These are phyloP conservation scores for Gastracanthus pulcherrimus DNA, from an alignment of 2,888 invertebrate genomes.

Conservation along the genomic window DNA sequence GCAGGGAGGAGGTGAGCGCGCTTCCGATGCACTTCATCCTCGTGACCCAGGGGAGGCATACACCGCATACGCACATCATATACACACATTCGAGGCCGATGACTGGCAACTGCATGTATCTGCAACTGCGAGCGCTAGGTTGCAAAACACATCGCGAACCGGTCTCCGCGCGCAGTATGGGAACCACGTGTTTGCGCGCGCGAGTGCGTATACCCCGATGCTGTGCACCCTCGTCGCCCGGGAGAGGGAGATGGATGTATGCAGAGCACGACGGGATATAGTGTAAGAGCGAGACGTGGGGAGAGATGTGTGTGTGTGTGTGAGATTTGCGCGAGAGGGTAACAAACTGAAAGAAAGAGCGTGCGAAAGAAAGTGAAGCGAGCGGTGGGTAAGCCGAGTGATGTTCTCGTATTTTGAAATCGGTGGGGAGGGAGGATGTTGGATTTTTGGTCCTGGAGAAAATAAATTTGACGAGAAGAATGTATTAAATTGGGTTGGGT, in stretches of 20 bases:
- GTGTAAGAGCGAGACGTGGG: background rate
- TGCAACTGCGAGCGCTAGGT: background rate
- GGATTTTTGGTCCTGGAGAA: too few species aligned
- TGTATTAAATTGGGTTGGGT: background rate
- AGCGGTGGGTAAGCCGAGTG: too few species aligned
- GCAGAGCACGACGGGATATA: background rate
- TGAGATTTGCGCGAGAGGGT: background rate
- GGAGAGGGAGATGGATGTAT: background rate
- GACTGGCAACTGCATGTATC: background rate
- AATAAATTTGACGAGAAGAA: background rate
- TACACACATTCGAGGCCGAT: too few species aligned
- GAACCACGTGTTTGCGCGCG: slow-evolving; percentile 32
- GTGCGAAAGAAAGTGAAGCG: slow-evolving; percentile 36
- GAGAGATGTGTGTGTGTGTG: background rate
- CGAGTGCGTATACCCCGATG: too few species aligned
- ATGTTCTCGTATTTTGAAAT: too few species aligned
- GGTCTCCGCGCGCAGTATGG: slow-evolving; percentile 40
- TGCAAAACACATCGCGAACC: background rate
- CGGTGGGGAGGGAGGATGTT: too few species aligned
- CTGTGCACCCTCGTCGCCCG: background rate
- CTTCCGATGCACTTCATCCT: too few species aligned
- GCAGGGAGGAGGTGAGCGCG: too few species aligned
- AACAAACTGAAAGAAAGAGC: slow-evolving; percentile 34
- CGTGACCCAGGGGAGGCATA: too few species aligned
- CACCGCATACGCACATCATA: too few species aligned